Conservation (phyloP, 2,113 vertebrate genomes). For the Butorides virescens region DNA sequence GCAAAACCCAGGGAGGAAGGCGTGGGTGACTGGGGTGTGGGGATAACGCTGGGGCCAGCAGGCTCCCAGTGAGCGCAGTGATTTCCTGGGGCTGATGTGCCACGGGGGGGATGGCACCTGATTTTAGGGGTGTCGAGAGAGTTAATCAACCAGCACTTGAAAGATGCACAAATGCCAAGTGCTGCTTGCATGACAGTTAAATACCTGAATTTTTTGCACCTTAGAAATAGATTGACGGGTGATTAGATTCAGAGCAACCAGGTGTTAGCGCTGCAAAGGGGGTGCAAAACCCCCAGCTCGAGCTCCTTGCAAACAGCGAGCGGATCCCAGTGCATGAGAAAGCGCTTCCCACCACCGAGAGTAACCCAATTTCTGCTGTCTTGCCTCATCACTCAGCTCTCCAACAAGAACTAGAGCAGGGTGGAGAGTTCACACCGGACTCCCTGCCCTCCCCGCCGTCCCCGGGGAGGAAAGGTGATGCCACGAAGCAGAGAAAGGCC, state of each 20-base stretch:
- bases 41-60: not conserved
- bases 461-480: not conserved
- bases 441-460: not conserved
- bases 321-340: not conserved
- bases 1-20: not conserved
- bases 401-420: not conserved
- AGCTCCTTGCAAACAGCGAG: not conserved
- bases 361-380: not conserved
- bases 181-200: not conserved
- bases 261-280: not conserved
- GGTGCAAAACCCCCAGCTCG: not conserved
- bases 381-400: not conserved
- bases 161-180: not conserved
- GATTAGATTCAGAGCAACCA: not conserved
- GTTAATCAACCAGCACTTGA: not conserved
- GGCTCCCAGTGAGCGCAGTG: not conserved
- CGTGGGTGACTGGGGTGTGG: rapidly evolving
- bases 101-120: not conserved
- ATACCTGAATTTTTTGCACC: not conserved
- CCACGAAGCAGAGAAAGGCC: not conserved
- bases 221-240: not conserved
- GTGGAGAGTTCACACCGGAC: not conserved
- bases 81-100: not conserved
- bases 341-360: rapidly evolving
- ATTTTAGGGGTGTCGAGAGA: rapidly evolving